Evolutionary conservation across 2,888 invertebrate genomes (phyloP).

Genomic region (Yponomeuta evonymella): DNA sequence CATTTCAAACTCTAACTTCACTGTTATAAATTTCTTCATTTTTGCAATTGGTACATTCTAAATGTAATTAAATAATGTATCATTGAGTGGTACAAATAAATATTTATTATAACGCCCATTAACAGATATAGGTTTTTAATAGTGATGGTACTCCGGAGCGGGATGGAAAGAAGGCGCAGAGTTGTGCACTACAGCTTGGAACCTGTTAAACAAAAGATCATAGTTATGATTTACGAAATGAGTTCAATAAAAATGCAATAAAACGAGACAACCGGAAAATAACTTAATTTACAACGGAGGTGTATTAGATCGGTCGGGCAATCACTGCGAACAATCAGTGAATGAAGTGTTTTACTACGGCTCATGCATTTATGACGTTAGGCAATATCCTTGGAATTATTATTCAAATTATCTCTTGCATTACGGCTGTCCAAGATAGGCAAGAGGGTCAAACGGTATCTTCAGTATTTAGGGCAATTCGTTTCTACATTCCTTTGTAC

Average conservation of each 20-base stretch:
- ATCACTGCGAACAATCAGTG: background rate
- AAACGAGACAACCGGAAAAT: background rate
- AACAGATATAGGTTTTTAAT: conserved; percentile 14
- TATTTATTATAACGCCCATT: background rate
- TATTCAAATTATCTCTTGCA: background rate
- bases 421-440: background rate
- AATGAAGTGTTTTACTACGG: background rate
- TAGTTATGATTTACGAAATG: background rate
- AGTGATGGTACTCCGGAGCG: conserved; percentile 27
- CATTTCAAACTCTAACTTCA: too few relatives aligned
- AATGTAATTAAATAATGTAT: too few relatives aligned
- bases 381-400: conserved; percentile 1
- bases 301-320: background rate
- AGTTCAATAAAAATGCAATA: background rate
- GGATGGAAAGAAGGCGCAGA: conserved; percentile 31
- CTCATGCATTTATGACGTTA: background rate
- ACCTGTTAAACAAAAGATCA: conserved; percentile 24
- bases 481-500: conserved; percentile 2
- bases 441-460: background rate
- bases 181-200: conserved; percentile 36
- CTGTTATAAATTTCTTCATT: too few relatives aligned
- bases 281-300: background rate
- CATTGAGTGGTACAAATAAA: background rate
- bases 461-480: background rate
- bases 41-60: too few relatives aligned